Percentiles rank a stretch among this genome's conserved stretches.
phyloP scores from a whole-genome alignment of 2,113 vertebrate genomes.

The Oryzias melastigma region DNA sequence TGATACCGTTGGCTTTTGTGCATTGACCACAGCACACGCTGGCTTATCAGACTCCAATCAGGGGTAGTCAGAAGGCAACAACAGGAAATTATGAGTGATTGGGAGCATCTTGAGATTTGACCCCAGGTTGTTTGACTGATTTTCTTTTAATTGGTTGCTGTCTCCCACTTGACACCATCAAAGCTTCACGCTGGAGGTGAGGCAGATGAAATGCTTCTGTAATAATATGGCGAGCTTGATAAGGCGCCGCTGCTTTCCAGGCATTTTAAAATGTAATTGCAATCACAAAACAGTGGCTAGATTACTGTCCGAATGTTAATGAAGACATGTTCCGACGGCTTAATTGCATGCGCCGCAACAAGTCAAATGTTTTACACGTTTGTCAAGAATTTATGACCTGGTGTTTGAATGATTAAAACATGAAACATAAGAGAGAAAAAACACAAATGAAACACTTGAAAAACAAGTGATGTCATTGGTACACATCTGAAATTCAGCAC shows the following conservation, averaged over 20 bases:
- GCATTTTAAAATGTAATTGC: slow-evolving; percentile 46
- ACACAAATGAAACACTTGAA: slow-evolving; percentile 38
- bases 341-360: slow-evolving; percentile 4
- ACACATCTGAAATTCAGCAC: slow-evolving; percentile 46
- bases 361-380: background rate
- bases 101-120: slow-evolving; percentile 76
- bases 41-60: slow-evolving; percentile 60
- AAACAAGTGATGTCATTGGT: slow-evolving; percentile 39
- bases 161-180: slow-evolving; percentile 72
- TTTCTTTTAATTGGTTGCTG: slow-evolving; percentile 75
- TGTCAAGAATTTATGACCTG: background rate
- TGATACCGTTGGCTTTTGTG: slow-evolving; percentile 14
- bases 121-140: slow-evolving; percentile 75
- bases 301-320: slow-evolving; percentile 55
- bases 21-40: slow-evolving; percentile 29
- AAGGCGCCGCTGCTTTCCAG: slow-evolving; percentile 33
- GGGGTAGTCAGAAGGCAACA: slow-evolving; percentile 55
- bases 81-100: slow-evolving; percentile 72
- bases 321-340: slow-evolving; percentile 38
- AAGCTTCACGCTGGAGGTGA: slow-evolving; percentile 65
- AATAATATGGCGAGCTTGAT: slow-evolving; percentile 42
- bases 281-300: slow-evolving; percentile 48
- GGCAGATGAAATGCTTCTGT: slow-evolving; percentile 55
- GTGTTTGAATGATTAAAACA: slow-evolving; percentile 20
- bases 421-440: background rate